Percentiles rank a stretch among this genome's conserved stretches.
Conservation (phyloP, 2,888 invertebrate genomes). For the Sphecodes monilicornis region DNA sequence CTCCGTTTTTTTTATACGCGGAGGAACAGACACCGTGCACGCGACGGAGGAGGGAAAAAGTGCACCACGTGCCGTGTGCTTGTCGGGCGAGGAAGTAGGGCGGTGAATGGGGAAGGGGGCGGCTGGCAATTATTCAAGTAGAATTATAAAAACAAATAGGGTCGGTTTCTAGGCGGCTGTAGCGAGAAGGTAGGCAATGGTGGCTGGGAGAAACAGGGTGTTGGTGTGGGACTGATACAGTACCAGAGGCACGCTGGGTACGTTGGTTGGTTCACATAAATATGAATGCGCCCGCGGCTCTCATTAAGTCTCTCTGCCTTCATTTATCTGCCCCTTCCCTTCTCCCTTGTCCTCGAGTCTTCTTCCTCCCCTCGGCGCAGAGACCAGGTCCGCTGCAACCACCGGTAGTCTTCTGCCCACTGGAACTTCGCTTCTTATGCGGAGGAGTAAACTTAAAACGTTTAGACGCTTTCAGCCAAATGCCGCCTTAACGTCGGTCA, state of each 20-base stretch:
- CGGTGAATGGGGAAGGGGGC: neutral
- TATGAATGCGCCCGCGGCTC: slow-evolving; percentile 81
- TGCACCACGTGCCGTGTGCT: slow-evolving; percentile 46
- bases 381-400: slow-evolving; percentile 41
- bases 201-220: slow-evolving; percentile 55
- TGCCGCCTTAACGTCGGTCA: slow-evolving; percentile 32
- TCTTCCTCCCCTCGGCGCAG: slow-evolving; percentile 39
- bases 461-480: slow-evolving; percentile 42
- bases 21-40: neutral
- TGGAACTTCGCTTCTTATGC: slow-evolving; percentile 60
- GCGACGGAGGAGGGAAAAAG: neutral
- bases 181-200: slow-evolving; percentile 57
- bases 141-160: slow-evolving; percentile 81
- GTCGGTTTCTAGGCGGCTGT: slow-evolving; percentile 66
- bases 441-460: slow-evolving; percentile 44
- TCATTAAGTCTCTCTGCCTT: slow-evolving; percentile 81
- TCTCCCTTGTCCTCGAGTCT: slow-evolving; percentile 54
- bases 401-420: slow-evolving; percentile 52
- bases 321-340: slow-evolving; percentile 76
- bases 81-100: slow-evolving; percentile 27
- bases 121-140: slow-evolving; percentile 78
- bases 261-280: slow-evolving; percentile 73
- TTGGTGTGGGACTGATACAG: slow-evolving; percentile 67
- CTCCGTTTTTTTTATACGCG: neutral
- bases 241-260: slow-evolving; percentile 65